Conservation (phyloP, 1,140 invertebrate genomes). For the Pogonomyrmex californicus region DNA sequence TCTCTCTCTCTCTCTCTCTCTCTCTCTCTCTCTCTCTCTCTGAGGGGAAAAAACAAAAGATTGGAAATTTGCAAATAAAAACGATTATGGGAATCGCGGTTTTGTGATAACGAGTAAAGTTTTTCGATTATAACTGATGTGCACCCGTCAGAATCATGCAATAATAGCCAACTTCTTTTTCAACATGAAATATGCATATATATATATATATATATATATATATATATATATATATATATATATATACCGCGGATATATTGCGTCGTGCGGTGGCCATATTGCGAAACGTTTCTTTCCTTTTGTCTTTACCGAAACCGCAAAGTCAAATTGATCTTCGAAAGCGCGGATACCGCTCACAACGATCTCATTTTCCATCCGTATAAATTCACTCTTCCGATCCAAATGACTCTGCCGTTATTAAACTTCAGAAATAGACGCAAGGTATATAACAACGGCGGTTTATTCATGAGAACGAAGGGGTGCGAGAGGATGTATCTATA, state of each 20-base stretch:
- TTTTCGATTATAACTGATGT: slow-evolving; percentile 41
- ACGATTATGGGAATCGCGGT: slow-evolving; percentile 23
- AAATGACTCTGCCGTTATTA: slow-evolving; percentile 25
- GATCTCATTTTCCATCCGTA: background rate
- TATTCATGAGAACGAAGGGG: background rate
- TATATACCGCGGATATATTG: background rate
- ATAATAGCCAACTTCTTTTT: background rate
- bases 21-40: too few relatives aligned
- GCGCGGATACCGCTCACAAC: slow-evolving; percentile 7
- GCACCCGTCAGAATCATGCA: background rate
- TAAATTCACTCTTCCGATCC: slow-evolving; percentile 4
- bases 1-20: too few relatives aligned
- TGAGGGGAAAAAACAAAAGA: background rate
- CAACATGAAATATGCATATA: slow-evolving; percentile 6
- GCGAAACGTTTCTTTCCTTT: background rate
- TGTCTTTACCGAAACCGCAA: background rate
- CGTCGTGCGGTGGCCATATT: background rate
- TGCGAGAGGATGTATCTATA: background rate
- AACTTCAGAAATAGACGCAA: slow-evolving; percentile 32
- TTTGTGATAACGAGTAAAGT: slow-evolving; percentile 44
- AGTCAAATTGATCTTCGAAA: background rate
- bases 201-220: too few relatives aligned
- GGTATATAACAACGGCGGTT: too few relatives aligned
- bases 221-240: background rate
- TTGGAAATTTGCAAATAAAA: slow-evolving; percentile 25